Conservation (phyloP, 2,797 vertebrate species). For the Poeciliopsis gracilis region DNA sequence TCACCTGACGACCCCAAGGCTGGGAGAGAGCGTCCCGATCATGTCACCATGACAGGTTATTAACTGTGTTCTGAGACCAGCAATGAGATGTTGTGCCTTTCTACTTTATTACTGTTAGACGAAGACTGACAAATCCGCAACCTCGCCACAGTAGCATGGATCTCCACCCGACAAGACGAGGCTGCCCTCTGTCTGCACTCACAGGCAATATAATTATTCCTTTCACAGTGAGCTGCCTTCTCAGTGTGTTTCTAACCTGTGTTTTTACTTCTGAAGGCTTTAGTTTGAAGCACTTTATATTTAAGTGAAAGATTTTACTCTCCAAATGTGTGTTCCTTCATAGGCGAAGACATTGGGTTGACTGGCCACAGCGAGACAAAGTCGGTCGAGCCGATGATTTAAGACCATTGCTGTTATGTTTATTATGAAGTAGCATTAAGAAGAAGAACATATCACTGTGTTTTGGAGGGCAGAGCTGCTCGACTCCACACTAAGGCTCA, state of each 20-base stretch:
- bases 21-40: slow-evolving; percentile 8
- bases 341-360: not conserved
- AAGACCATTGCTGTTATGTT: slow-evolving; percentile 51
- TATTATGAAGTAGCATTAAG: slow-evolving; percentile 56
- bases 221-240: slow-evolving; percentile 20
- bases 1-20: slow-evolving; percentile 2
- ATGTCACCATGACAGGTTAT: slow-evolving; percentile 5
- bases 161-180: slow-evolving; percentile 9
- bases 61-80: slow-evolving; percentile 37
- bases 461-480: slow-evolving; percentile 42
- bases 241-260: slow-evolving; percentile 16
- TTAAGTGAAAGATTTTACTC: slow-evolving; percentile 42
- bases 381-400: slow-evolving; percentile 53
- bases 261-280: slow-evolving; percentile 56
- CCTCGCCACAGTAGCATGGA: slow-evolving; percentile 52
- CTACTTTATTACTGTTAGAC: slow-evolving; percentile 62
- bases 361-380: not conserved
- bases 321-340: slow-evolving; percentile 4
- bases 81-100: slow-evolving; percentile 75
- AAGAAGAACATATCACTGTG: slow-evolving; percentile 67
- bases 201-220: slow-evolving; percentile 53
- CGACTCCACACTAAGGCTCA: slow-evolving; percentile 22
- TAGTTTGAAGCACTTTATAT: slow-evolving; percentile 80
- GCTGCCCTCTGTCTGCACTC: slow-evolving; percentile 34
- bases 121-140: slow-evolving; percentile 33